Percentiles rank a stretch among this genome's conserved stretches.
phyloP scores from a whole-genome alignment of 2,888 invertebrate genomes.

The Nudaria mundana region DNA sequence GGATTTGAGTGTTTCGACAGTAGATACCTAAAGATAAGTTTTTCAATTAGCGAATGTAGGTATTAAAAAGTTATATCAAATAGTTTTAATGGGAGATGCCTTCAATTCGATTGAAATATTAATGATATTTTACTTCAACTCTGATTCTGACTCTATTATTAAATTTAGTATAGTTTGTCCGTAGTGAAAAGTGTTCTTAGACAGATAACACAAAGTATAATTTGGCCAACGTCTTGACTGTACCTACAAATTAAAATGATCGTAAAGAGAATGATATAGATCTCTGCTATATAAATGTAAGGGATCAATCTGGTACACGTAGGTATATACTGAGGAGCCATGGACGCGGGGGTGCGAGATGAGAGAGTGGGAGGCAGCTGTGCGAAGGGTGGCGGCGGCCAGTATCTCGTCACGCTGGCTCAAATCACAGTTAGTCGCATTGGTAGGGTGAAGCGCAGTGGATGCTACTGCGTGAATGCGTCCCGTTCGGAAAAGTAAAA shows the following conservation, averaged over 20 bases:
- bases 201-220: no score
- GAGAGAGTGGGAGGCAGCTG: constrained; percentile 44
- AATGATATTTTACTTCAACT: no score
- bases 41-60: no score
- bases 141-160: no score
- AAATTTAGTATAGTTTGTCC: no score
- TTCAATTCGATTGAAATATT: no score
- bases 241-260: constrained; percentile 7
- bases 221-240: not conserved
- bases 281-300: no score
- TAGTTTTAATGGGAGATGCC: no score
- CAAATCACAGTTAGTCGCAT: constrained; percentile 67
- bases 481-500: constrained; percentile 24
- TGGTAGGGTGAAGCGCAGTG: constrained; percentile 55
- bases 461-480: constrained; percentile 32
- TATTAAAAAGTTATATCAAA: no score
- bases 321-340: constrained; percentile 27
- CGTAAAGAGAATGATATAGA: constrained; percentile 10
- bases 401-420: constrained; percentile 51
- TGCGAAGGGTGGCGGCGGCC: constrained; percentile 52
- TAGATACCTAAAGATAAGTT: no score
- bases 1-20: no score
- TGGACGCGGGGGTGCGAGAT: constrained; percentile 36
- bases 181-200: no score
- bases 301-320: constrained; percentile 21